phyloP scores from a whole-genome alignment of 1,140 invertebrate genomes.

The Anagrus nilaparvatae region DNA sequence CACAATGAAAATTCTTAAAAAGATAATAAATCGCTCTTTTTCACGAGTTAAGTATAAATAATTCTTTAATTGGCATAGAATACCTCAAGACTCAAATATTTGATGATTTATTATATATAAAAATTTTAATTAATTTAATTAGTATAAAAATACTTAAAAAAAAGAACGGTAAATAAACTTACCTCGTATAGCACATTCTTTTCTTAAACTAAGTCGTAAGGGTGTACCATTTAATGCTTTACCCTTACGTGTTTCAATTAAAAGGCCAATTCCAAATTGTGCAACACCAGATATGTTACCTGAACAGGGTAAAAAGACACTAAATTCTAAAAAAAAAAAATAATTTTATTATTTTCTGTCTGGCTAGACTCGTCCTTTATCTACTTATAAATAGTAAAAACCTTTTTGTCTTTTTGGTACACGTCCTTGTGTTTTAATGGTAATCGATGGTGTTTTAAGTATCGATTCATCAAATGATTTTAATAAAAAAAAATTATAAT shows the following conservation, averaged over 20 bases:
- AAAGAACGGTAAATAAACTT: too few species aligned
- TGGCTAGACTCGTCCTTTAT: background rate
- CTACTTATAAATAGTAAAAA: constrained; percentile 39
- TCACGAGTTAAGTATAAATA: too few species aligned
- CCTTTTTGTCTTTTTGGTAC: constrained; percentile 77
- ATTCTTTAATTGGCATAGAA: too few species aligned
- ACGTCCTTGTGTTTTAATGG: constrained; percentile 71
- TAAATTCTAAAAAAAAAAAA: constrained; percentile 62
- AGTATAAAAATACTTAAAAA: too few species aligned
- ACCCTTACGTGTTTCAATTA: constrained; percentile 69
- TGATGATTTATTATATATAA: too few species aligned
- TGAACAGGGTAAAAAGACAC: constrained; percentile 80
- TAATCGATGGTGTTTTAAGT: constrained; percentile 73
- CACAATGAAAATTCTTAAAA: too few species aligned
- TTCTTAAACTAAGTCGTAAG: constrained; percentile 76
- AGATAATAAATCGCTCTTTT: too few species aligned
- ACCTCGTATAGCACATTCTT: constrained; percentile 89
- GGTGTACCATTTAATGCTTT: constrained; percentile 78
- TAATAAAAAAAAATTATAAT: constrained; percentile 77
- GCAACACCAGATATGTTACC: constrained; percentile 82
- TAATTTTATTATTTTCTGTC: background rate
- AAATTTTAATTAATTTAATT: too few species aligned
- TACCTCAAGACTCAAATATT: too few species aligned
- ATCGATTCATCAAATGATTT: constrained; percentile 76
- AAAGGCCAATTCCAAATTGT: constrained; percentile 76